Evolutionary conservation across 2,888 invertebrate genomes (phyloP).

Genomic region (Kuschelorhynchus macadamiae): DNA sequence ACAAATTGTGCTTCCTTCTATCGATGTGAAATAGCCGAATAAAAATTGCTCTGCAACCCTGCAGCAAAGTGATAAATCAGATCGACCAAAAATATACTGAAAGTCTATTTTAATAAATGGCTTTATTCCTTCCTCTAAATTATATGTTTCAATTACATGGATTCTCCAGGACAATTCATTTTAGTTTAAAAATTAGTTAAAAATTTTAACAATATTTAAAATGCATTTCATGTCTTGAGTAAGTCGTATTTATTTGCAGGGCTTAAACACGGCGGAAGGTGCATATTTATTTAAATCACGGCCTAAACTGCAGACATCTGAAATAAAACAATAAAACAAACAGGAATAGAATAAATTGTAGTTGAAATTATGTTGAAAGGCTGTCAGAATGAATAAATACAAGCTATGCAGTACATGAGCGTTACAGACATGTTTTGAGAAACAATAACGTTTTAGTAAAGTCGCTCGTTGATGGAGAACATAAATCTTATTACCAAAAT

Average conservation of each 20-base stretch:
- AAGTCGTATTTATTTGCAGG: conserved; percentile 12
- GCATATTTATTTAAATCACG: conserved; percentile 43
- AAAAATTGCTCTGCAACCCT: no score
- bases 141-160: no score
- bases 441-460: conserved; percentile 43
- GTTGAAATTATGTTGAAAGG: conserved; percentile 42
- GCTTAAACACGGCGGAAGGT: conserved; percentile 5
- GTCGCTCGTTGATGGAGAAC: conserved; percentile 17
- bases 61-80: no score
- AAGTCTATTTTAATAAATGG: no score
- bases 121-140: no score
- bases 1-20: no score
- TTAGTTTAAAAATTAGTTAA: no score
- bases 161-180: no score
- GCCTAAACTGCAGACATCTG: conserved; percentile 25
- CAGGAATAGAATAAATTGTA: conserved; percentile 40
- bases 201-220: no score
- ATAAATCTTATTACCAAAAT: conserved; percentile 13
- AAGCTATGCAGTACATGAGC: conserved; percentile 42
- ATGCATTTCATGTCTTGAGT: neutral
- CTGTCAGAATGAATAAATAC: conserved; percentile 43
- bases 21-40: no score
- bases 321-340: conserved; percentile 39
- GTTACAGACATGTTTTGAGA: conserved; percentile 45
- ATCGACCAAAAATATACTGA: no score